Evolutionary conservation across 2,888 invertebrate genomes (phyloP).

Genomic region (Napeogenes sylphis): DNA sequence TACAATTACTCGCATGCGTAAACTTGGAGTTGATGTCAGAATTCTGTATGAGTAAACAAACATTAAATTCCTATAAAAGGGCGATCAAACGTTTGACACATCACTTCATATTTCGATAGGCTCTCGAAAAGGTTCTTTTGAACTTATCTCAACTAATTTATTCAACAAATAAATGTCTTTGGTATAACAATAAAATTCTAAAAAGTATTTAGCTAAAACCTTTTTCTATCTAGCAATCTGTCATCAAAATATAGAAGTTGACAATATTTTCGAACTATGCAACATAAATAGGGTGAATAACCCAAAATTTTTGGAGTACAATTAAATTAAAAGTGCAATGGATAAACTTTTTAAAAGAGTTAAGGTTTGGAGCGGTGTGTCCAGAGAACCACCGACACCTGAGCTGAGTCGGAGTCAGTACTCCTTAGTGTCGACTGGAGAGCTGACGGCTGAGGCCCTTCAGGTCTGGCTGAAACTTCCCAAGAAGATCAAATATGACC

Average conservation of each 20-base stretch:
- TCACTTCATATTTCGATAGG: too few relatives aligned
- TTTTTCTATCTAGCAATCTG: constrained; percentile 4
- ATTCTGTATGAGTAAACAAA: too few relatives aligned
- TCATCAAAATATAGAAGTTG: background rate
- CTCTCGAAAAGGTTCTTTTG: too few relatives aligned
- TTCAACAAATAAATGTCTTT: too few relatives aligned
- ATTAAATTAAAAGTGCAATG: constrained; percentile 37
- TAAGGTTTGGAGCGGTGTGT: constrained; percentile 50
- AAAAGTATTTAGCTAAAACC: background rate
- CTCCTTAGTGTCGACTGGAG: constrained; percentile 68
- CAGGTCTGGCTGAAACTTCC: constrained; percentile 82
- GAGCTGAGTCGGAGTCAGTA: constrained; percentile 71
- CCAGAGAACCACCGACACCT: constrained; percentile 54
- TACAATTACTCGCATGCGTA: too few relatives aligned
- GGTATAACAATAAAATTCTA: background rate
- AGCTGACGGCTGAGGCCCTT: constrained; percentile 77
- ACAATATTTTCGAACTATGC: background rate
- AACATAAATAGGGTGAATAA: background rate
- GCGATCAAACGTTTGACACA: too few relatives aligned
- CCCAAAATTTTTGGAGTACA: background rate
- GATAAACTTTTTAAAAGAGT: constrained; percentile 49
- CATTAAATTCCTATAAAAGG: too few relatives aligned
- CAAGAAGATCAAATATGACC: constrained; percentile 81
- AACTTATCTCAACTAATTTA: too few relatives aligned
- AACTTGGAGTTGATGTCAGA: too few relatives aligned